phyloP scores from a whole-genome alignment of 2,113 vertebrate species.

The Malurus alboscapulatus region DNA sequence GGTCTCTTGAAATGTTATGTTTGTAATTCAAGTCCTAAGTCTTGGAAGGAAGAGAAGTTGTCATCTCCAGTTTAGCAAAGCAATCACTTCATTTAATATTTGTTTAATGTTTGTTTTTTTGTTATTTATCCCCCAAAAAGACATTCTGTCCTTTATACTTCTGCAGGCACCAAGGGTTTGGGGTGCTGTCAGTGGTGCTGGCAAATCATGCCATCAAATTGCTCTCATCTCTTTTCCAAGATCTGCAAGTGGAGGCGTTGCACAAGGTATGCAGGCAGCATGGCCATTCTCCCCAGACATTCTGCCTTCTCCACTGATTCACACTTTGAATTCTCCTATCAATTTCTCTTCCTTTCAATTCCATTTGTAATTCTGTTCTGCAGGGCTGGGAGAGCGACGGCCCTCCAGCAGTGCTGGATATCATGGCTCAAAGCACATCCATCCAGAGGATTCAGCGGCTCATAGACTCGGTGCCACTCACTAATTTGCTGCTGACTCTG shows the following conservation, averaged over 20 bases:
- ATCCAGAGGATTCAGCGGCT: conserved; percentile 95
- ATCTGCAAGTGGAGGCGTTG: conserved; percentile 93
- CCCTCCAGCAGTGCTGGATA: conserved; percentile 90
- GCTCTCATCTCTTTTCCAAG: conserved; percentile 93
- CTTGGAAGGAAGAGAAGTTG: not conserved
- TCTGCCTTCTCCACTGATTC: not conserved
- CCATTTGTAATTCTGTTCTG: not conserved
- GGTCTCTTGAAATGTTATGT: not conserved
- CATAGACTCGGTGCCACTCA: conserved; percentile 95
- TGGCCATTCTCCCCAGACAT: accelerated
- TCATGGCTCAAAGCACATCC: conserved; percentile 97
- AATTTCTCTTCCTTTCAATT: not conserved
- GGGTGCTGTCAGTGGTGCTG: conserved; percentile 92
- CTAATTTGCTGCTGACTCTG: conserved; percentile 91
- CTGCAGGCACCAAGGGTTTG: conserved; percentile 93
- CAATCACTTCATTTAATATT: not conserved
- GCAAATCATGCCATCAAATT: conserved; percentile 96
- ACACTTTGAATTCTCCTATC: not conserved
- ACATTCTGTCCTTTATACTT: not conserved
- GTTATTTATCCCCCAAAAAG: not conserved
- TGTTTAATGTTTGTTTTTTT: not conserved
- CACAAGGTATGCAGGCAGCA: conserved; percentile 80
- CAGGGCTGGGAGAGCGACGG: conserved; percentile 92
- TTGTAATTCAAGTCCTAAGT: not conserved
- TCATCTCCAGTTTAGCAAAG: not conserved